A percentile compares a stretch with the other conserved stretches of the same genome.
Evolutionary conservation across 2,113 vertebrate genomes (phyloP).

Genomic region (Phocoena phocoena): DNA sequence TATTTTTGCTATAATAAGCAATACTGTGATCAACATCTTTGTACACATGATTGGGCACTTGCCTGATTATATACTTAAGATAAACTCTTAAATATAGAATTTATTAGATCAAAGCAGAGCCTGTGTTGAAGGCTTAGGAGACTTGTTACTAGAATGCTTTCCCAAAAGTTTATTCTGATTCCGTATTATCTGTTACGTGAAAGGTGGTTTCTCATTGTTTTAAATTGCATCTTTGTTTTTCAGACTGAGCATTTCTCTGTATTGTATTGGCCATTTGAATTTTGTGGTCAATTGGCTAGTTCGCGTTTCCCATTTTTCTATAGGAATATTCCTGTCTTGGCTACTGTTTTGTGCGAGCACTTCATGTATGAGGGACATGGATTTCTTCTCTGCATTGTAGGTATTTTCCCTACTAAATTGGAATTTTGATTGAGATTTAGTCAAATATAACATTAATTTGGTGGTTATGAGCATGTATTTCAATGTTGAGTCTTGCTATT

Average conservation of each 20-base stretch:
- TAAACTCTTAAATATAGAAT: background rate
- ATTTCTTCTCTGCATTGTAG: background rate
- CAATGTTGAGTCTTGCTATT: background rate
- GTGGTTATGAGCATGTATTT: background rate
- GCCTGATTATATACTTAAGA: background rate
- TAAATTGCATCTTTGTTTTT: slow-evolving; percentile 15
- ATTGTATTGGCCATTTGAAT: background rate
- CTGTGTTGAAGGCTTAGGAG: background rate
- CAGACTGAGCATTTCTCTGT: background rate
- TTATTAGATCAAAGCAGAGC: background rate
- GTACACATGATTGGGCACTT: background rate
- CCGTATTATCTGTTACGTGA: background rate
- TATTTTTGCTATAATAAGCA: background rate
- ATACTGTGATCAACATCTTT: background rate
- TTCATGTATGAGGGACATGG: background rate
- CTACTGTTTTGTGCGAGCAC: background rate
- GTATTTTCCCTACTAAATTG: background rate
- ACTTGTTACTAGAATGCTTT: background rate
- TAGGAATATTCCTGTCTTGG: background rate
- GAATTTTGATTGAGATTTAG: slow-evolving; percentile 31
- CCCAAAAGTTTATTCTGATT: background rate
- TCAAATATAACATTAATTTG: slow-evolving; percentile 28
- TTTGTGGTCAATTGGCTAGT: background rate
- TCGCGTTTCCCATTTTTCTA: background rate
- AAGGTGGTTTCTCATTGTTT: background rate